Conservation (phyloP, 1,140 invertebrate species). For the Meteorus sp. region DNA sequence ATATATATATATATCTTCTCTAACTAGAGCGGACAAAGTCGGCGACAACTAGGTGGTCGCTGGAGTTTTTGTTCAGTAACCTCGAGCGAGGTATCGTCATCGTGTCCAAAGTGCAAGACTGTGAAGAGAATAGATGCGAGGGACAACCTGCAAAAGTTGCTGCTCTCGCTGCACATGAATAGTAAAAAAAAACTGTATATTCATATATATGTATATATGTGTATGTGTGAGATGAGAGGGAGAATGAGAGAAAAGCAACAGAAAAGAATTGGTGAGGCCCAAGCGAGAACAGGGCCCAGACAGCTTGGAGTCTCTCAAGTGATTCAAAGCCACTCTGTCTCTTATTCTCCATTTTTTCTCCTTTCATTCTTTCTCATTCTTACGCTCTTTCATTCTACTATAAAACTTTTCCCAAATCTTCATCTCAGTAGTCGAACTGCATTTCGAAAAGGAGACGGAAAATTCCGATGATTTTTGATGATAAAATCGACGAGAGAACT, state of each 20-base stretch:
- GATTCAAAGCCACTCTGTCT: constrained; percentile 38
- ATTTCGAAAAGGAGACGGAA: background rate
- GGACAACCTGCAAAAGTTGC: background rate
- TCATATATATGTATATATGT: too few species aligned
- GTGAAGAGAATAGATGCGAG: background rate
- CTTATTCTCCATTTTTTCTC: constrained; percentile 12
- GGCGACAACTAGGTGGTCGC: constrained; percentile 41
- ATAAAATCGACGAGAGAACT: too few species aligned
- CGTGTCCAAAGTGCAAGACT: constrained; percentile 33
- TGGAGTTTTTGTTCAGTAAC: constrained; percentile 37
- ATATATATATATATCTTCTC: too few species aligned
- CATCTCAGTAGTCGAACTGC: background rate
- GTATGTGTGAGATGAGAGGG: background rate
- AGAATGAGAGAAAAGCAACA: constrained; percentile 21
- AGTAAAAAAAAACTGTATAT: constrained; percentile 17
- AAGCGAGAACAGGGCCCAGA: constrained; percentile 43
- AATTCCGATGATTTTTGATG: too few species aligned
- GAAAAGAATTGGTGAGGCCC: constrained; percentile 6
- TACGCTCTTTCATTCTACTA: background rate
- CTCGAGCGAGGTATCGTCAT: constrained; percentile 25
- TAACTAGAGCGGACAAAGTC: constrained; percentile 36
- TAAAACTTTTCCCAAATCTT: background rate
- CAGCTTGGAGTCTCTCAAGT: constrained; percentile 53
- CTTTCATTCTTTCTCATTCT: background rate
- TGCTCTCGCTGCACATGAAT: constrained; percentile 13